phyloP scores from a whole-genome alignment of 2,113 vertebrate genomes.

The Hemibagrus wyckioides region DNA sequence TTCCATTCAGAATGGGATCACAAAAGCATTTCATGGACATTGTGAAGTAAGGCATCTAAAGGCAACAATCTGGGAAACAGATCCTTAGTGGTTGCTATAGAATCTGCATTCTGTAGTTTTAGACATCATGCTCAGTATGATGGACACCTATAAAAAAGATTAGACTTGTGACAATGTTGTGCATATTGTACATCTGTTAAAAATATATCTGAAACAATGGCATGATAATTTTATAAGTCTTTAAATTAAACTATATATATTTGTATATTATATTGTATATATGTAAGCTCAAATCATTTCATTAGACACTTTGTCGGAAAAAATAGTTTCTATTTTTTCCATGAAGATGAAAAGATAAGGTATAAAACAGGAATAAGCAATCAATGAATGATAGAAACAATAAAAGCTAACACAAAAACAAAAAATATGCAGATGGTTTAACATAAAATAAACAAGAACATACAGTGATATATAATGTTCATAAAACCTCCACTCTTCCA shows the following conservation, averaged over 20 bases:
- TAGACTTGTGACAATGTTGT: conserved; percentile 1
- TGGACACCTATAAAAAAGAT: conserved; percentile 27
- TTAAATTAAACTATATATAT: background rate
- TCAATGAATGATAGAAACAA: background rate
- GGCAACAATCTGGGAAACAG: background rate
- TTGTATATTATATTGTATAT: too few relatives aligned
- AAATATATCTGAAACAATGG: background rate
- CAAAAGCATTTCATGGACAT: conserved; percentile 64
- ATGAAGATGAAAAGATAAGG: too few relatives aligned
- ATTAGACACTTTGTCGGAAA: too few relatives aligned
- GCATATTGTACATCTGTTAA: background rate
- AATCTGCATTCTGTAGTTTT: background rate
- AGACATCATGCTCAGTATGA: conserved; percentile 13
- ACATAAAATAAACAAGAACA: background rate
- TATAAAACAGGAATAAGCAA: background rate
- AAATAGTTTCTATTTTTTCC: background rate
- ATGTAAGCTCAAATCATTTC: background rate
- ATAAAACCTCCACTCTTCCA: background rate
- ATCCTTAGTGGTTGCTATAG: conserved; percentile 6
- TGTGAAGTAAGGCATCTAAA: conserved; percentile 9
- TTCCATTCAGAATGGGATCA: conserved; percentile 56
- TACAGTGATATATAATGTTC: background rate
- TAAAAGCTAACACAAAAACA: background rate
- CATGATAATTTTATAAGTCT: background rate
- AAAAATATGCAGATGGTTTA: background rate